Conservation (phyloP, 2,888 invertebrate species). For the Lysandra bellargus region DNA sequence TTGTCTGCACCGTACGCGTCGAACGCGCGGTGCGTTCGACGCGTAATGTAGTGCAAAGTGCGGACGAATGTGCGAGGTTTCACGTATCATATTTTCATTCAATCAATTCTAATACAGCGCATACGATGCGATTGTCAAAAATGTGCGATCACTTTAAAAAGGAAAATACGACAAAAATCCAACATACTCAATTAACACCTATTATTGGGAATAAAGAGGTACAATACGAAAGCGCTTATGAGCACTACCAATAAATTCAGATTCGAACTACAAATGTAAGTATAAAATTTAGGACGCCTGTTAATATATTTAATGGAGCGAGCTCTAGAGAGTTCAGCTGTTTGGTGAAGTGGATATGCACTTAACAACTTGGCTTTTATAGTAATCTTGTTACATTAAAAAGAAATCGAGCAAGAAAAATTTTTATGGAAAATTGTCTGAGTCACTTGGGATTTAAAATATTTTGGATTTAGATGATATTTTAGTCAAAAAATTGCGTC, state of each 20-base stretch:
- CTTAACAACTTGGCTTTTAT: conserved; percentile 33
- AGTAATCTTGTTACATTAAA: conserved; percentile 30
- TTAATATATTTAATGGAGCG: conserved; percentile 60
- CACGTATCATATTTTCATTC: too few relatives aligned
- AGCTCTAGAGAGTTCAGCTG: conserved; percentile 34
- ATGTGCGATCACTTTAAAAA: too few relatives aligned
- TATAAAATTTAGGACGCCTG: conserved; percentile 30
- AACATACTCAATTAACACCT: background rate
- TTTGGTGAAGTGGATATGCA: conserved; percentile 30
- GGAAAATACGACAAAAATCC: too few relatives aligned
- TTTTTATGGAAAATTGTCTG: conserved; percentile 13
- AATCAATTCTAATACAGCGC: too few relatives aligned
- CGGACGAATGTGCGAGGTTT: too few relatives aligned
- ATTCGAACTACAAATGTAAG: conserved; percentile 17
- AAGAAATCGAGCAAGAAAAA: conserved; percentile 24
- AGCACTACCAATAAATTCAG: conserved; percentile 3
- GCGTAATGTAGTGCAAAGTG: too few relatives aligned
- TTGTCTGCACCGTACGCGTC: too few relatives aligned
- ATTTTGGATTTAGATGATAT: background rate
- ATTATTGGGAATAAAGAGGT: background rate
- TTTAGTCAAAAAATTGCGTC: background rate
- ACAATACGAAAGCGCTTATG: background rate
- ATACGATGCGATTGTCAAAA: too few relatives aligned
- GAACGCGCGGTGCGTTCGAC: too few relatives aligned
- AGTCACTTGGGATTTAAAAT: background rate